A percentile compares a stretch with the other conserved stretches of the same genome.
Conservation (phyloP, 2,113 vertebrate species). For the Edolisoma coerulescens region DNA sequence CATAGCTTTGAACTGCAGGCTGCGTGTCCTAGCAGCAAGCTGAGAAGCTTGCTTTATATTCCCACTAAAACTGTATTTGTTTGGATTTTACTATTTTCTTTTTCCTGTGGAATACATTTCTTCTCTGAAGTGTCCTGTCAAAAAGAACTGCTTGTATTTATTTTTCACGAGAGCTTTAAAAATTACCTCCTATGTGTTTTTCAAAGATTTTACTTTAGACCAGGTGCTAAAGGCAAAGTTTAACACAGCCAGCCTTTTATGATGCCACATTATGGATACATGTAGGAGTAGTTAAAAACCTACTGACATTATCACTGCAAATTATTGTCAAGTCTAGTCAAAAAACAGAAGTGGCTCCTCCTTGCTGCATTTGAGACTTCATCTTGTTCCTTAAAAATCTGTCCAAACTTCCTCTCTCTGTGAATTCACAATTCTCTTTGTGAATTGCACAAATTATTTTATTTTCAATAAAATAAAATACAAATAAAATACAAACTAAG, state of each 20-base stretch:
- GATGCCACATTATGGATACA: neutral
- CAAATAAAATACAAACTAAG: neutral
- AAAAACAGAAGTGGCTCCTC: neutral
- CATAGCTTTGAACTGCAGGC: neutral
- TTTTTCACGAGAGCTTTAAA: neutral
- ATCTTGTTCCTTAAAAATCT: constrained; percentile 1
- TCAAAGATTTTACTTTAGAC: neutral
- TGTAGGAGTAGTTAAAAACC: neutral
- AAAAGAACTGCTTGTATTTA: neutral
- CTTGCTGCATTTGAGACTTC: neutral
- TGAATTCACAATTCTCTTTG: neutral
- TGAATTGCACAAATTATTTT: neutral
- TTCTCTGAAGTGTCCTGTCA: neutral
- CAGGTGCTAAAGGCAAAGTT: neutral
- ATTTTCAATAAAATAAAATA: neutral
- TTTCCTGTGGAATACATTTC: neutral
- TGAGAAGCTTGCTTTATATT: neutral
- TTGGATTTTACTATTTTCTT: neutral
- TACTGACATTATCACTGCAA: neutral
- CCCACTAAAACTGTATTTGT: neutral
- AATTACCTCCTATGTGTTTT: neutral
- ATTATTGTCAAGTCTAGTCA: neutral
- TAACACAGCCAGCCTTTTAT: neutral
- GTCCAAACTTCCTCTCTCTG: neutral
- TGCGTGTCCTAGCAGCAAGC: neutral